Conservation (phyloP, 2,797 vertebrate species). For the Myoxocephalus aenaeus region DNA sequence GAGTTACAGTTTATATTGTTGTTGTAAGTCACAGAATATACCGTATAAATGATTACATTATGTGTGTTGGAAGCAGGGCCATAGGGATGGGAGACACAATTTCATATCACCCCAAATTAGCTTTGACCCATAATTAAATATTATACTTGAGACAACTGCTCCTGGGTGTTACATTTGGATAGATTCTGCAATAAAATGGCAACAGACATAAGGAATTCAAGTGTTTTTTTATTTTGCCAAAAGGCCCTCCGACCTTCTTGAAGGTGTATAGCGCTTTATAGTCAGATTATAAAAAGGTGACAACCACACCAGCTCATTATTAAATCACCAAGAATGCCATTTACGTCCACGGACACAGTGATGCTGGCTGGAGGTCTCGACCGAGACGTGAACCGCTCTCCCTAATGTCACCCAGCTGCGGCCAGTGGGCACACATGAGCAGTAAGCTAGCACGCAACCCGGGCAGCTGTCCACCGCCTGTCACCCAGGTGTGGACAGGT, state of each 20-base stretch:
- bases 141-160: neutral
- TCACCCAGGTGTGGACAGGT: slow-evolving; percentile 41
- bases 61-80: neutral
- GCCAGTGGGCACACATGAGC: slow-evolving; percentile 34
- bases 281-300: neutral
- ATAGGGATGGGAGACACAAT: neutral
- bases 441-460: slow-evolving; percentile 33
- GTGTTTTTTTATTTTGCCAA: neutral
- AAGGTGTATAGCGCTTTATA: neutral
- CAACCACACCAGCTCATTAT: neutral
- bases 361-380: slow-evolving; percentile 41
- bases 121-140: neutral
- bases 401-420: slow-evolving; percentile 44
- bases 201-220: neutral
- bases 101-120: slow-evolving; percentile 10
- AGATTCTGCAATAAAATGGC: no score
- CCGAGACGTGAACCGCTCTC: slow-evolving; percentile 16
- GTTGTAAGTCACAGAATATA: neutral
- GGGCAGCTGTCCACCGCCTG: slow-evolving; percentile 44
- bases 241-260: neutral
- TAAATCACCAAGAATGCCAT: slow-evolving; percentile 31
- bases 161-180: neutral
- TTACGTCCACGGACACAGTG: slow-evolving; percentile 1
- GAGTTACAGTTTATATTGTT: neutral
- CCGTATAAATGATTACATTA: neutral